These are phyloP conservation scores for Cheilosia variabilis DNA, from an alignment of 2,888 invertebrate genomes.

Conservation along the genomic window DNA sequence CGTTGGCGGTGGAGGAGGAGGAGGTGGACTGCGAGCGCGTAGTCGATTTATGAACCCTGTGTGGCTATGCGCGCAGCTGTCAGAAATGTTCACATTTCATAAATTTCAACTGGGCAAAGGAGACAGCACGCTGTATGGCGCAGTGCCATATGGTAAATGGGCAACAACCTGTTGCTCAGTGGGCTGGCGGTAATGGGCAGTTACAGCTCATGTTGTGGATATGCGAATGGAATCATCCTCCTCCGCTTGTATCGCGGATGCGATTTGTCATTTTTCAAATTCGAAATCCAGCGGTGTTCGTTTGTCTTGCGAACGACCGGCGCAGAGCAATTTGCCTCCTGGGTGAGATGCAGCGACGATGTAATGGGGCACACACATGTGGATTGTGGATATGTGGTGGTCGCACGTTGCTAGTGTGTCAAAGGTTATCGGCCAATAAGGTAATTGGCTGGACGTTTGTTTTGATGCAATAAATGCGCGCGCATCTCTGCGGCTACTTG, in stretches of 20 bases:
- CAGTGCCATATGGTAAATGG: conserved; percentile 67
- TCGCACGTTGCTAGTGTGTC: conserved; percentile 50
- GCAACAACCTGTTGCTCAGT: conserved; percentile 71
- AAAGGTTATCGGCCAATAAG: conserved; percentile 72
- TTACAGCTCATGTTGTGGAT: conserved; percentile 29
- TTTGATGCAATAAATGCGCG: conserved; percentile 72
- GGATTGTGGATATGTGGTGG: not conserved
- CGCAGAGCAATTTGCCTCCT: conserved; percentile 58
- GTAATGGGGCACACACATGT: not conserved
- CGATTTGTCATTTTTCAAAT: conserved; percentile 74
- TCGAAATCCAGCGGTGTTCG: conserved; percentile 69
- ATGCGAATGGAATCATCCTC: conserved; percentile 47
- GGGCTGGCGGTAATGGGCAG: conserved; percentile 69
- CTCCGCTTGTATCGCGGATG: conserved; percentile 70
- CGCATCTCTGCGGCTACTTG: conserved; percentile 63
- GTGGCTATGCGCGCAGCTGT: conserved; percentile 64
- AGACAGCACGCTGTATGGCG: conserved; percentile 16
- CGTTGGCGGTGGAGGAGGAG: conserved; percentile 43
- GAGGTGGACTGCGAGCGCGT: conserved; percentile 13
- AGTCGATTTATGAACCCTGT: conserved; percentile 70
- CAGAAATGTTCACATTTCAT: conserved; percentile 74
- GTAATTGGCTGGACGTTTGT: conserved; percentile 72
- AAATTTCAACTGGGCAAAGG: conserved; percentile 64
- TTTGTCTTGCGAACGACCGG: conserved; percentile 47
- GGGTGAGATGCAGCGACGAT: conserved; percentile 48